These are phyloP conservation scores for Drosophila mayri DNA, from an alignment of 1,140 invertebrate species.

Conservation along the genomic window DNA sequence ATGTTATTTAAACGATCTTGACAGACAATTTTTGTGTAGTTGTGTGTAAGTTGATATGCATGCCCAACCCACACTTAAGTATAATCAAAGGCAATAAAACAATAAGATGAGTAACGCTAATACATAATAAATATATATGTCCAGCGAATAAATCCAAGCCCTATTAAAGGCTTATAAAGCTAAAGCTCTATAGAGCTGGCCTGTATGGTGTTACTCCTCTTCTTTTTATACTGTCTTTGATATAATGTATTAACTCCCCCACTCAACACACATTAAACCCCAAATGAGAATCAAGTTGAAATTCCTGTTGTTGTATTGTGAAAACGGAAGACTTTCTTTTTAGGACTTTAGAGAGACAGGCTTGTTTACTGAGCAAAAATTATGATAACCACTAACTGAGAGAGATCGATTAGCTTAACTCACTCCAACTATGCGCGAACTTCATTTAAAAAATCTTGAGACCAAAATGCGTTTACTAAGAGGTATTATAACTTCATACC, in stretches of 20 bases:
- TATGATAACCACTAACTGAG: slow-evolving; percentile 23
- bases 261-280: slow-evolving; percentile 43
- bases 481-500: slow-evolving; percentile 31
- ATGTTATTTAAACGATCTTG: slow-evolving; percentile 65
- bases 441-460: slow-evolving; percentile 68
- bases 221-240: neutral
- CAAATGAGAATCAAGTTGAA: slow-evolving; percentile 51
- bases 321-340: slow-evolving; percentile 68
- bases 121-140: neutral
- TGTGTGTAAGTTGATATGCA: slow-evolving; percentile 50
- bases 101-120: neutral
- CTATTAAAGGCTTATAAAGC: neutral
- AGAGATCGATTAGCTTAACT: slow-evolving; percentile 49
- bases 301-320: slow-evolving; percentile 65
- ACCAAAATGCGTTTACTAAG: slow-evolving; percentile 78
- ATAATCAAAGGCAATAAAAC: neutral
- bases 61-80: no score
- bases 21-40: slow-evolving; percentile 71
- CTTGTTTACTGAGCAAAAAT: slow-evolving; percentile 58
- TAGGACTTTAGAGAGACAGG: slow-evolving; percentile 25
- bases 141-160: neutral
- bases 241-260: slow-evolving; percentile 24
- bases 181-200: neutral
- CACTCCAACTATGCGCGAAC: slow-evolving; percentile 42
- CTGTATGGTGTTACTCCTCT: neutral